Percentiles rank a stretch among this genome's conserved stretches.
Evolutionary conservation across 2,113 vertebrate species (phyloP).

Genomic region (Oceanodroma tethys): DNA sequence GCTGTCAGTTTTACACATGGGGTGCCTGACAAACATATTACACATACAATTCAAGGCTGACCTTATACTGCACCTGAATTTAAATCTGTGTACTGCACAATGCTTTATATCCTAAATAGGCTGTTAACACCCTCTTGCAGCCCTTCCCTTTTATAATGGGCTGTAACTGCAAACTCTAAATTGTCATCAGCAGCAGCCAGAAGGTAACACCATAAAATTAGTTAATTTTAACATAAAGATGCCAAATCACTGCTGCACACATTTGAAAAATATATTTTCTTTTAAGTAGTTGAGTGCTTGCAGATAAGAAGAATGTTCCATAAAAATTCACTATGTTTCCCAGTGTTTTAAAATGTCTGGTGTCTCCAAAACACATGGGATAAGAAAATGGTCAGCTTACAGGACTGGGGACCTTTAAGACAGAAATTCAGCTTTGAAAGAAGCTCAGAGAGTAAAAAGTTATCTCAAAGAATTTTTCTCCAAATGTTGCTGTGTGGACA

Average conservation of each 20-base stretch:
- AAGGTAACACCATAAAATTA: slow-evolving; percentile 61
- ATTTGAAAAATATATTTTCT: slow-evolving; percentile 43
- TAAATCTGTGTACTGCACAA: slow-evolving; percentile 45
- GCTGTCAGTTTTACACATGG: slow-evolving; percentile 59
- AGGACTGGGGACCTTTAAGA: not conserved
- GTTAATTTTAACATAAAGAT: slow-evolving; percentile 63
- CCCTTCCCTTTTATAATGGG: slow-evolving; percentile 54
- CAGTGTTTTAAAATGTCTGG: not conserved
- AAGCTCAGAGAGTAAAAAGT: not conserved
- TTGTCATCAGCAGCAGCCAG: slow-evolving; percentile 46
- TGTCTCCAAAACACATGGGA: not conserved
- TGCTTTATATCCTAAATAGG: slow-evolving; percentile 59
- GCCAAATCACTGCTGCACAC: slow-evolving; percentile 46
- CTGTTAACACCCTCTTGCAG: slow-evolving; percentile 55
- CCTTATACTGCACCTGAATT: slow-evolving; percentile 68
- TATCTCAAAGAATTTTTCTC: not conserved
- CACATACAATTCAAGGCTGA: slow-evolving; percentile 59
- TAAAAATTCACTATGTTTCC: not conserved
- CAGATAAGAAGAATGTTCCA: not conserved
- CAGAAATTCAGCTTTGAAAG: not conserved
- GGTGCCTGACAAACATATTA: slow-evolving; percentile 65
- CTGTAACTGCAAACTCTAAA: slow-evolving; percentile 45
- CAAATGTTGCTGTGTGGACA: not conserved
- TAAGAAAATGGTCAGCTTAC: not conserved
- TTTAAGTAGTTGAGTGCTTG: slow-evolving; percentile 11